Percentiles rank a stretch among this genome's conserved stretches.
phyloP scores from a whole-genome alignment of 2,113 vertebrate species.

The Eidolon helvum region DNA sequence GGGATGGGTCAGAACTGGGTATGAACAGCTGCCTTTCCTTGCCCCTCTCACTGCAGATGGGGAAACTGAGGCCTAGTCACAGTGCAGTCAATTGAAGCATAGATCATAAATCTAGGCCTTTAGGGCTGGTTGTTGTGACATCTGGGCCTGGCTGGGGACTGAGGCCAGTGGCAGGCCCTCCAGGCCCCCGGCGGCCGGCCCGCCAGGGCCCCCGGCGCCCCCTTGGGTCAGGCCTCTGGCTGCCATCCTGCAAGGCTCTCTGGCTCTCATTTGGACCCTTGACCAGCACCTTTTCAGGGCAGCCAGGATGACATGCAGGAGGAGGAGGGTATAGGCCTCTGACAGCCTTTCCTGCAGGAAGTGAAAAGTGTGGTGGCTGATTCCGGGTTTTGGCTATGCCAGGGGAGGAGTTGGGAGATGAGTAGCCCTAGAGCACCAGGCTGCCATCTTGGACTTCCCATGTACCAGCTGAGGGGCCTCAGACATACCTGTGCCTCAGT shows the following conservation, averaged over 20 bases:
- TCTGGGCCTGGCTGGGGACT: not conserved
- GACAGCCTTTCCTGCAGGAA: not conserved
- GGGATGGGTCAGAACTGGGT: not conserved
- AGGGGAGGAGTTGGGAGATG: not conserved
- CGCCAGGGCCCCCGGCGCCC: too few species aligned
- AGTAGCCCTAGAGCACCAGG: not conserved
- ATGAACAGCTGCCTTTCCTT: not conserved
- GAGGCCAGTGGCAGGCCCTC: not conserved
- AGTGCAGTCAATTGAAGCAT: not conserved
- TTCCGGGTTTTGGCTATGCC: not conserved
- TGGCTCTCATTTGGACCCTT: fast-evolving
- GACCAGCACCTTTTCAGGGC: not conserved
- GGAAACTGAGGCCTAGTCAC: not conserved
- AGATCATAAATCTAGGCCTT: not conserved
- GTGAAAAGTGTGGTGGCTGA: not conserved
- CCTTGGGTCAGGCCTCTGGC: too few species aligned
- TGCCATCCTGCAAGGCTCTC: not conserved
- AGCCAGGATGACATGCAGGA: not conserved
- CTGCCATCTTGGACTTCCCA: not conserved
- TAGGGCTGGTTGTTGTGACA: not conserved
- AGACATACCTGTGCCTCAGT: not conserved
- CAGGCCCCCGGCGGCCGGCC: not conserved
- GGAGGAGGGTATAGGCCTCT: not conserved
- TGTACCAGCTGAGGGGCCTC: not conserved
- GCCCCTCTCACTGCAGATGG: not conserved